These are phyloP conservation scores for Xestia rhomboidea DNA, from an alignment of 2,888 invertebrate genomes.

Conservation along the genomic window DNA sequence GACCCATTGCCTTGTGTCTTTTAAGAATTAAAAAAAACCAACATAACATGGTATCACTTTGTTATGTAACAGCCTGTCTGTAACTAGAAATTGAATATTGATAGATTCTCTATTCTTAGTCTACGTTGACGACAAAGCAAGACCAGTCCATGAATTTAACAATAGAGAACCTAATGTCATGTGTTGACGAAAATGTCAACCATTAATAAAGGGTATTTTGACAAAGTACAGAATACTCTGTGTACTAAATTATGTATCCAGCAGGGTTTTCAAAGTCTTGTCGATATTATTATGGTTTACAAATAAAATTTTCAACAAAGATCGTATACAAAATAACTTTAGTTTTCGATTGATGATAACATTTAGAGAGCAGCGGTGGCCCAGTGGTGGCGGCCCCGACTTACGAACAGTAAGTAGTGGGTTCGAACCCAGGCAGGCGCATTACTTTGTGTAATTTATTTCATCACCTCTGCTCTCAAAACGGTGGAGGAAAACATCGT, in stretches of 20 bases:
- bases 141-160: slow-evolving; percentile 27
- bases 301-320: background rate
- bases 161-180: slow-evolving; percentile 2
- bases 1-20: background rate
- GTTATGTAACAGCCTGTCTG: background rate
- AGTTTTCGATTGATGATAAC: background rate
- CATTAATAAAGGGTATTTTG: background rate
- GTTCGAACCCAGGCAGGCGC: too few relatives aligned
- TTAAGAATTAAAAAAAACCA: background rate
- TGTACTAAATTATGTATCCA: background rate
- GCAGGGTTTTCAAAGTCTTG: background rate
- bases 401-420: too few relatives aligned
- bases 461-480: too few relatives aligned
- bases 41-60: background rate
- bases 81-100: slow-evolving; percentile 14
- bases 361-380: too few relatives aligned
- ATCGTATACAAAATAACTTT: background rate
- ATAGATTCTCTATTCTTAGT: slow-evolving; percentile 20
- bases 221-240: background rate
- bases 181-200: slow-evolving; percentile 18
- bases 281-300: background rate
- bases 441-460: too few relatives aligned
- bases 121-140: background rate
- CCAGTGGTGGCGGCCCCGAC: too few relatives aligned
- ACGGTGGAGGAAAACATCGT: too few relatives aligned